Evolutionary conservation across 2,888 invertebrate genomes (phyloP).

Genomic region (Argyresthia albistria): DNA sequence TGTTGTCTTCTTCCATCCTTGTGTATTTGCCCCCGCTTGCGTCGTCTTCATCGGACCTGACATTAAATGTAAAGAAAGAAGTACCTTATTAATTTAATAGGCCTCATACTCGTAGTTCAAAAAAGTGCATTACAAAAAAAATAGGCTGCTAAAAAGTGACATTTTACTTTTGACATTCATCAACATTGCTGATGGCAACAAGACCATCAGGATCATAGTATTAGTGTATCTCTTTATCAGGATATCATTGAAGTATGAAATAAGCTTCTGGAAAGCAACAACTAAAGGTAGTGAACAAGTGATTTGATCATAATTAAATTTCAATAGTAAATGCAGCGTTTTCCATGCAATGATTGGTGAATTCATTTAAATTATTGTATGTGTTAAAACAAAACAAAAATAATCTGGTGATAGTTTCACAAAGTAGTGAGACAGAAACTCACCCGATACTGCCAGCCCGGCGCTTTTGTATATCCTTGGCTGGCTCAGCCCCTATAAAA

Average conservation of each 20-base stretch:
- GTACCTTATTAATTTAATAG: not conserved
- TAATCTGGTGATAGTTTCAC: not conserved
- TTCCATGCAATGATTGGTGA: not conserved
- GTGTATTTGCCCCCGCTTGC: slow-evolving; percentile 86
- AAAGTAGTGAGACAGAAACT: slow-evolving; percentile 39
- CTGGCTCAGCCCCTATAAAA: slow-evolving; percentile 82
- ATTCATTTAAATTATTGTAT: not conserved
- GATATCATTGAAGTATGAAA: not conserved
- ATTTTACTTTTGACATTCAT: too few species aligned
- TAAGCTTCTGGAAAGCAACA: slow-evolving; percentile 3
- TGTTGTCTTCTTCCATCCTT: slow-evolving; percentile 94
- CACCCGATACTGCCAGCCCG: slow-evolving; percentile 86
- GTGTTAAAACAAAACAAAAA: not conserved
- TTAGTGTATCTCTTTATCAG: not conserved
- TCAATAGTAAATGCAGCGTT: not conserved
- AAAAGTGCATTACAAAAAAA: too few species aligned
- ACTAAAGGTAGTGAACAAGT: not conserved
- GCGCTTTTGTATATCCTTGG: slow-evolving; percentile 85
- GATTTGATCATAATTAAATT: not conserved
- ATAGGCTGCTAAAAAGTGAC: too few species aligned
- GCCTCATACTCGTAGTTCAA: too few species aligned
- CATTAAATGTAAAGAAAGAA: slow-evolving; percentile 15
- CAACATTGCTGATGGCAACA: too few species aligned
- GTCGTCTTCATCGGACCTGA: slow-evolving; percentile 90
- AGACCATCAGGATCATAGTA: too few species aligned